These are phyloP conservation scores for Cyprinodon diabolis DNA, from an alignment of 2,797 vertebrate genomes.

Conservation along the genomic window DNA sequence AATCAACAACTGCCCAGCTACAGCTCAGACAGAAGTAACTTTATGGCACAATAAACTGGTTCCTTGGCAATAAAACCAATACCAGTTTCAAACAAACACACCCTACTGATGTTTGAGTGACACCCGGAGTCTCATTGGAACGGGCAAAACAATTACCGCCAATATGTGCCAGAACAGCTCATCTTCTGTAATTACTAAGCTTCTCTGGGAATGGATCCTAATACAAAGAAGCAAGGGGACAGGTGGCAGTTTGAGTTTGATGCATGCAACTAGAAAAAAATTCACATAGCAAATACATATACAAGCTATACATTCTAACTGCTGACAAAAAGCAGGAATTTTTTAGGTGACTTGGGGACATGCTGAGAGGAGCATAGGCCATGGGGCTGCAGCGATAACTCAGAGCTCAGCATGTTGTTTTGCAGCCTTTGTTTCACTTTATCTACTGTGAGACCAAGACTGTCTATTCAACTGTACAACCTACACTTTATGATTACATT, in stretches of 20 bases:
- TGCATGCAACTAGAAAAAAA: conserved; percentile 17
- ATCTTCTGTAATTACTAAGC: conserved; percentile 34
- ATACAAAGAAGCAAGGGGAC: conserved; percentile 3
- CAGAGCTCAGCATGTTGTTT: conserved; percentile 48
- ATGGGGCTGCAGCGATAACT: conserved; percentile 59
- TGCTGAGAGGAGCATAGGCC: conserved; percentile 44
- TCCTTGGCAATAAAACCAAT: conserved; percentile 25
- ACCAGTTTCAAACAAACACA: conserved; percentile 22
- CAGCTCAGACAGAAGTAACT: conserved; percentile 26
- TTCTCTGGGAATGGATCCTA: conserved; percentile 19
- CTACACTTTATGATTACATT: conserved; percentile 1
- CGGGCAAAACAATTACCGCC: conserved; percentile 39
- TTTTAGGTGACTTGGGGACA: conserved; percentile 62
- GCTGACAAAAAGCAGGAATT: conserved; percentile 52
- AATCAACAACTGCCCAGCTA: conserved; percentile 33
- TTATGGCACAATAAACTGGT: conserved; percentile 39
- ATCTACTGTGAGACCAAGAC: conserved; percentile 34
- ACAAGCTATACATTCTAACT: conserved; percentile 35
- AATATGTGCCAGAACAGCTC: conserved; percentile 38
- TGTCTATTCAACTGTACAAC: conserved; percentile 39
- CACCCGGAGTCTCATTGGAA: conserved; percentile 19
- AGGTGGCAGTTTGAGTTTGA: conserved; percentile 3
- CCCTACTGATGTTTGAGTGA: conserved; percentile 38
- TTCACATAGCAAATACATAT: conserved; percentile 38
- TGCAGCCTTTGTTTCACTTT: conserved; percentile 29